A percentile compares a stretch with the other conserved stretches of the same genome.
Evolutionary conservation across 2,797 vertebrate genomes (phyloP).

Genomic region (Gallinago nigripennis): DNA sequence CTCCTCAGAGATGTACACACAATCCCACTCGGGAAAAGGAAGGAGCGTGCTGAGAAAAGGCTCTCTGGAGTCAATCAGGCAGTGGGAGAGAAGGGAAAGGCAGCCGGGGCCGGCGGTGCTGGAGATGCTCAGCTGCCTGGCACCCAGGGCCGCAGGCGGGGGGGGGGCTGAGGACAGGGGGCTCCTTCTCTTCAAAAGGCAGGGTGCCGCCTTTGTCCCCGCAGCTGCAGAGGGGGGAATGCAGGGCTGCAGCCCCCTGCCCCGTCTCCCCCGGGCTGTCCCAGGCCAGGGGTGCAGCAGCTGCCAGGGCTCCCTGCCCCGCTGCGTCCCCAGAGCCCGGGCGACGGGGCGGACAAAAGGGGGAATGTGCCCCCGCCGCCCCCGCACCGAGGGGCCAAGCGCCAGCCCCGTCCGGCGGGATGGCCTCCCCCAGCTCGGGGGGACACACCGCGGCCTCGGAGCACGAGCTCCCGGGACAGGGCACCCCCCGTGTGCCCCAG

Average conservation of each 20-base stretch:
- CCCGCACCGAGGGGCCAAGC: not conserved
- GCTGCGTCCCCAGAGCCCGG: fast-evolving
- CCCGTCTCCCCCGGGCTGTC: not conserved
- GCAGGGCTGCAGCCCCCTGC: not conserved
- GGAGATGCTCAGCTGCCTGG: not conserved
- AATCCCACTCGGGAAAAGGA: not conserved
- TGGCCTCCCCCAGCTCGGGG: fast-evolving
- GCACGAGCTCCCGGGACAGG: not conserved
- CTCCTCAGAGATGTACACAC: not conserved
- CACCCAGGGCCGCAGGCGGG: fast-evolving
- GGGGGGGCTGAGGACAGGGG: not conserved
- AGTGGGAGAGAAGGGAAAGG: not conserved
- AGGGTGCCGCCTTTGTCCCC: not conserved
- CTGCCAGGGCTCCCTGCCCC: not conserved
- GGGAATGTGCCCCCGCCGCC: fast-evolving
- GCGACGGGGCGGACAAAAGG: not conserved
- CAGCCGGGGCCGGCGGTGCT: not conserved
- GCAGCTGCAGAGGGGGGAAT: not conserved
- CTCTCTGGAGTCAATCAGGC: not conserved
- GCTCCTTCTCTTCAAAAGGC: not conserved
- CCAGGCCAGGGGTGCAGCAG: not conserved
- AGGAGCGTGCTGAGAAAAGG: not conserved
- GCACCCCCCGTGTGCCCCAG: fast-evolving
- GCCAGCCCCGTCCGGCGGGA: fast-evolving
- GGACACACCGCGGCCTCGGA: fast-evolving